Evolutionary conservation across 2,113 vertebrate genomes (phyloP).

Genomic region (Toxostoma redivivum): DNA sequence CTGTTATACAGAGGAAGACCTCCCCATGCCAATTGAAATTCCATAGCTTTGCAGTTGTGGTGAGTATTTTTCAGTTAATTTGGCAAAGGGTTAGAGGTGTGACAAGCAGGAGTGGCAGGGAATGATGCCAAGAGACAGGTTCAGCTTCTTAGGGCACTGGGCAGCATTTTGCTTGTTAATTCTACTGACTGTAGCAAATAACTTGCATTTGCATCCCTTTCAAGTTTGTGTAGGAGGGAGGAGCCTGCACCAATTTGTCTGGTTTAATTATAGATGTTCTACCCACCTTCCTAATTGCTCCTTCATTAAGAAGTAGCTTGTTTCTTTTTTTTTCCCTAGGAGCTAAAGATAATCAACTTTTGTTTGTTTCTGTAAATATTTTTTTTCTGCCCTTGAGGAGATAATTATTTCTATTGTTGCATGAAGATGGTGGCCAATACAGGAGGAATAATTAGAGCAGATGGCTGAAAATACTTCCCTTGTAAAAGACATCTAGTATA

Average conservation of each 20-base stretch:
- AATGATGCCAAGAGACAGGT: neutral
- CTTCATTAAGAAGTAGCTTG: constrained; percentile 64
- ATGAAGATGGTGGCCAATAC: constrained; percentile 74
- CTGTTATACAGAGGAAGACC: neutral
- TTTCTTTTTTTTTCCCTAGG: constrained; percentile 58
- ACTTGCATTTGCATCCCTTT: neutral
- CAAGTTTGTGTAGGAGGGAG: neutral
- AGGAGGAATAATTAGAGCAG: constrained; percentile 77
- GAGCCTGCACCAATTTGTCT: constrained; percentile 55
- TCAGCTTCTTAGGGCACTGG: neutral
- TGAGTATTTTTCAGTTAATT: neutral
- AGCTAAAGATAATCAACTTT: constrained; percentile 78
- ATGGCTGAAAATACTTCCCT: constrained; percentile 69
- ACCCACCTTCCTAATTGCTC: constrained; percentile 71
- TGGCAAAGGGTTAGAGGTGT: neutral
- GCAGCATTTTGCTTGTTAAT: neutral
- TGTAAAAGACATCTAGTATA: constrained; percentile 57
- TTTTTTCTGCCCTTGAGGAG: constrained; percentile 70
- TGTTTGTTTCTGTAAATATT: constrained; percentile 74
- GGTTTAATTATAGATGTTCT: constrained; percentile 62
- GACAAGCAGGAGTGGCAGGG: neutral
- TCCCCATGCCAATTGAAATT: neutral
- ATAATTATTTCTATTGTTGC: constrained; percentile 77
- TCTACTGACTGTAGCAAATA: neutral
- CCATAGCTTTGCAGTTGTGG: neutral